These are phyloP conservation scores for Bathybates hornii DNA, from an alignment of 2,113 vertebrate genomes.

Conservation along the genomic window DNA sequence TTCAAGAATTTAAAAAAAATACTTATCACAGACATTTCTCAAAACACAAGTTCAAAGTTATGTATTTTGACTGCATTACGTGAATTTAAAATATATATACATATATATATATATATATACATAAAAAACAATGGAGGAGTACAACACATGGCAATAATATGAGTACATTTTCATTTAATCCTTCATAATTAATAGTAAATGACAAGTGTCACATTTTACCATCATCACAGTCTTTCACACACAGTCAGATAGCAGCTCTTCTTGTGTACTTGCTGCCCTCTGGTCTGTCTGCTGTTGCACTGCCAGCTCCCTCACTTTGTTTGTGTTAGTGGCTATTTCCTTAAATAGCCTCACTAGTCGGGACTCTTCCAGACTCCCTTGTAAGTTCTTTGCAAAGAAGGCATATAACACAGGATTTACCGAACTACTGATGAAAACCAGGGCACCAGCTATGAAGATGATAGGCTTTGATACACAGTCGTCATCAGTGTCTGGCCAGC, in stretches of 20 bases:
- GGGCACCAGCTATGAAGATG: slow-evolving; percentile 26
- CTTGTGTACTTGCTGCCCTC: slow-evolving; percentile 7
- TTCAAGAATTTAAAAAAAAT: too few species aligned
- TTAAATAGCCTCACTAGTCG: slow-evolving; percentile 53
- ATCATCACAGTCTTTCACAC: not conserved
- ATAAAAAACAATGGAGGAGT: not conserved
- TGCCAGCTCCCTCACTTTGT: slow-evolving; percentile 7
- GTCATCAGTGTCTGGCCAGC: not conserved
- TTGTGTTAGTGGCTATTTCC: slow-evolving; percentile 38
- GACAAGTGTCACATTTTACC: not conserved
- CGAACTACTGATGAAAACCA: slow-evolving; percentile 62
- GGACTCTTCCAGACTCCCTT: slow-evolving; percentile 30
- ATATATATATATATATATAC: not conserved
- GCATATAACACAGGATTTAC: slow-evolving; percentile 57
- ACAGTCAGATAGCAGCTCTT: not conserved
- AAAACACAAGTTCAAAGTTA: too few species aligned
- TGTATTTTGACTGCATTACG: too few species aligned
- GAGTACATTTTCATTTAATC: not conserved
- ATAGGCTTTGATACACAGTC: not conserved
- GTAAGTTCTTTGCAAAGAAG: slow-evolving; percentile 43
- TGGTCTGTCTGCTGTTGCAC: slow-evolving; percentile 3
- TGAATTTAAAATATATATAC: too few species aligned
- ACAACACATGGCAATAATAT: not conserved
- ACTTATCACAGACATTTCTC: too few species aligned
- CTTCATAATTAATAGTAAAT: not conserved